These are phyloP conservation scores for Aporophyla lueneburgensis DNA, from an alignment of 2,888 invertebrate species.

Conservation along the genomic window DNA sequence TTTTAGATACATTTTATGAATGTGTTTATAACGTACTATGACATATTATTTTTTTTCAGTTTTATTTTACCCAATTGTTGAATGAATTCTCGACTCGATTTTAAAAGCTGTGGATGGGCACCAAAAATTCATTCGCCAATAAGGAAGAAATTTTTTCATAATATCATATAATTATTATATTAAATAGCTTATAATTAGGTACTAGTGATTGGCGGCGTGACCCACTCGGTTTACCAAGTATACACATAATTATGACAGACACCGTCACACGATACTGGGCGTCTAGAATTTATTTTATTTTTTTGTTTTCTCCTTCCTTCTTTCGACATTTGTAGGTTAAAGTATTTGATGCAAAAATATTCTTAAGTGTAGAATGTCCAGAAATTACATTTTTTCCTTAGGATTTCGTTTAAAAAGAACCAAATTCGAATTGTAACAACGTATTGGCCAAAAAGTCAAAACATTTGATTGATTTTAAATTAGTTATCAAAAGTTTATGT, in stretches of 20 bases:
- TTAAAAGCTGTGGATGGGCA: not conserved
- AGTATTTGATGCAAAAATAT: not conserved
- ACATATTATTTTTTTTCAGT: not conserved
- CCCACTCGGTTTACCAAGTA: constrained; percentile 76
- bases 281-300: too few relatives aligned
- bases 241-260: too few relatives aligned
- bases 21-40: not conserved
- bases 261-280: too few relatives aligned
- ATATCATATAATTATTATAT: not conserved
- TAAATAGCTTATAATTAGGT: constrained; percentile 88
- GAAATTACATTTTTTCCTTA: not conserved
- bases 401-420: not conserved
- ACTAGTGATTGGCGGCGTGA: constrained; percentile 84
- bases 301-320: constrained; percentile 22
- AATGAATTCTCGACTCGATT: not conserved
- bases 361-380: not conserved
- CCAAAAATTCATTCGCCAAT: not conserved
- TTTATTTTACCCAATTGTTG: not conserved
- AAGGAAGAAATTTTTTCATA: constrained; percentile 11
- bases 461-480: constrained; percentile 10
- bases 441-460: not conserved
- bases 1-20: not conserved
- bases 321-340: constrained; percentile 10
- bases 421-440: not conserved
- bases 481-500: constrained; percentile 4